These are phyloP conservation scores for Sminthurides bifidus DNA, from an alignment of 1,140 invertebrate species.

Conservation along the genomic window DNA sequence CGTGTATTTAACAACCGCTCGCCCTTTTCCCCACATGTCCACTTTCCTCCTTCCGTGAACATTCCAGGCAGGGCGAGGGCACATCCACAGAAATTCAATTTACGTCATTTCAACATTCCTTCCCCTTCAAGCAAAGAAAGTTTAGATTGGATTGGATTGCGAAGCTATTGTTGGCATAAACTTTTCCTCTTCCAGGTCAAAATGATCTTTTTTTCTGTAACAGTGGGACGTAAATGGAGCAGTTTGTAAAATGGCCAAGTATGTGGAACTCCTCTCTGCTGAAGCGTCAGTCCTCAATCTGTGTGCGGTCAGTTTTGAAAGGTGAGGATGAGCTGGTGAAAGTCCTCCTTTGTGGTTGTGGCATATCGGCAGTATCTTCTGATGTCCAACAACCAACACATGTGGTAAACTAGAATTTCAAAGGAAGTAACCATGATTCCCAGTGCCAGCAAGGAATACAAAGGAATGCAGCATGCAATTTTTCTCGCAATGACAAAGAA, in stretches of 20 bases:
- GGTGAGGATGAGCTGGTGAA: constrained; percentile 30
- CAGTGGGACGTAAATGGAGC: constrained; percentile 35
- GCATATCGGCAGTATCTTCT: background rate
- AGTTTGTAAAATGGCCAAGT: constrained; percentile 38
- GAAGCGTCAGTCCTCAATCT: constrained; percentile 39
- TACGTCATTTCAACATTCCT: too few species aligned
- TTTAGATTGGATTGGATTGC: background rate
- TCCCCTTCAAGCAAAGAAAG: too few species aligned
- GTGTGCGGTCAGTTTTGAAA: constrained; percentile 39
- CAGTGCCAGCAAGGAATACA: too few species aligned
- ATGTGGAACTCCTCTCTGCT: constrained; percentile 36
- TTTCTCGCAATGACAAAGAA: too few species aligned
- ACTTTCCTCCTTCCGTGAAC: too few species aligned
- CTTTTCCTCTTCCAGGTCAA: background rate
- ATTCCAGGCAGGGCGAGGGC: too few species aligned
- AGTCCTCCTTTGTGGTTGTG: background rate
- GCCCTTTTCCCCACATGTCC: too few species aligned
- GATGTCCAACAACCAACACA: too few species aligned
- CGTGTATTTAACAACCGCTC: background rate
- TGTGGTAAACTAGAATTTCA: too few species aligned
- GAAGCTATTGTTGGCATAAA: background rate
- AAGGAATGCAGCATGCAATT: too few species aligned
- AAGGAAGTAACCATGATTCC: too few species aligned
- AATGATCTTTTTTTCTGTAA: background rate
- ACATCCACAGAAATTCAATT: too few species aligned